Evolutionary conservation across 2,888 invertebrate species (phyloP).

Genomic region (Hyposoter dolosus): DNA sequence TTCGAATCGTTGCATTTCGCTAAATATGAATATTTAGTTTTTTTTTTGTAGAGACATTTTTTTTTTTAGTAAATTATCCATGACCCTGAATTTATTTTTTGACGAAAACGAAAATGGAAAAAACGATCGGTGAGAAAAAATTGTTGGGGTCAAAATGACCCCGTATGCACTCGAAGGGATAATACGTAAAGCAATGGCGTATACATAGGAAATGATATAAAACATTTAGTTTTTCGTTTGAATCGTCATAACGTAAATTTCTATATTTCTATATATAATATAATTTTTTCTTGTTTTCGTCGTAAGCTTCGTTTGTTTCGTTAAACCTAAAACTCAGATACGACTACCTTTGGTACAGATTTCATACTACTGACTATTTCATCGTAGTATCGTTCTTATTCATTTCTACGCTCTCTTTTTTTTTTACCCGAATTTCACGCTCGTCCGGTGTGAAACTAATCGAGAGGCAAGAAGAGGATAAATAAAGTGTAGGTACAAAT

Average conservation of each 20-base stretch:
- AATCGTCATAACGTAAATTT: conserved; percentile 35
- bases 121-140: too few relatives aligned
- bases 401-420: conserved; percentile 11
- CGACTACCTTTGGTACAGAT: conserved; percentile 82
- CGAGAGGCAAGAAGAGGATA: conserved; percentile 32
- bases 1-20: too few relatives aligned
- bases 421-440: conserved; percentile 4
- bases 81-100: too few relatives aligned
- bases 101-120: too few relatives aligned
- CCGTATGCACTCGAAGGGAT: too few relatives aligned
- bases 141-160: too few relatives aligned
- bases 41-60: too few relatives aligned
- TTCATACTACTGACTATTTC: conserved; percentile 77
- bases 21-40: too few relatives aligned
- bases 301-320: conserved; percentile 38
- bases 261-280: conserved; percentile 43
- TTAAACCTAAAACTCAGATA: conserved; percentile 43
- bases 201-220: conserved; percentile 57
- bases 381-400: conserved; percentile 71
- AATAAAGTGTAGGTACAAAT: conserved; percentile 37
- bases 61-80: too few relatives aligned
- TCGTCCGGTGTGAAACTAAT: background rate
- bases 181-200: conserved; percentile 57
- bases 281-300: conserved; percentile 58
- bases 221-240: background rate